A percentile compares a stretch with the other conserved stretches of the same genome.
phyloP scores from a whole-genome alignment of 2,797 vertebrate species.

The Triplophysa yarkandensis region DNA sequence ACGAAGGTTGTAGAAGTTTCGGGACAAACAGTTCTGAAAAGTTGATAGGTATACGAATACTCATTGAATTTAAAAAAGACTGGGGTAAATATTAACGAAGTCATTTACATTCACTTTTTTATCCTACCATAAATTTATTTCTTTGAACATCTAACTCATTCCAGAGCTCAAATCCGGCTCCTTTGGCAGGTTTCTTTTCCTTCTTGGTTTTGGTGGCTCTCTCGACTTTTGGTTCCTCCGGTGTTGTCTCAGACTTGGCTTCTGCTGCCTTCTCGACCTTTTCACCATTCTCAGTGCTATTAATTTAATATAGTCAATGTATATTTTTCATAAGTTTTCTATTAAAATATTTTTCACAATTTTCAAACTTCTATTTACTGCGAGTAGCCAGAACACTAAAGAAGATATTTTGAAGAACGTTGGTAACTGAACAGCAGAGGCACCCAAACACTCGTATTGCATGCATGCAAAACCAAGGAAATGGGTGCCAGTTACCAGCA shows the following conservation, averaged over 20 bases:
- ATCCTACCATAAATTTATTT: conserved; percentile 87
- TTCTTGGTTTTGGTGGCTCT: conserved; percentile 70
- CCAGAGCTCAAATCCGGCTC: conserved; percentile 85
- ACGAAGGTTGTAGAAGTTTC: conserved; percentile 93
- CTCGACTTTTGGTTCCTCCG: conserved; percentile 60
- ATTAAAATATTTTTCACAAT: too few species aligned
- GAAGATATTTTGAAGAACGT: too few species aligned
- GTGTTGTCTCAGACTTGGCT: conserved; percentile 54
- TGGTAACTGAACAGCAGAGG: too few species aligned
- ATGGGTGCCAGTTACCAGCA: too few species aligned
- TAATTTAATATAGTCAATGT: background rate
- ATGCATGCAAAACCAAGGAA: too few species aligned
- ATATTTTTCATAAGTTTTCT: too few species aligned
- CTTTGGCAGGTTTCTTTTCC: conserved; percentile 66
- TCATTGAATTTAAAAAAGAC: background rate
- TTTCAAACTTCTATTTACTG: too few species aligned
- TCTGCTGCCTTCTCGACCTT: conserved; percentile 76
- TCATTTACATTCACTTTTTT: background rate
- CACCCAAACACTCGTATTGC: too few species aligned
- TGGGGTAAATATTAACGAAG: background rate
- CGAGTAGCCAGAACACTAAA: too few species aligned
- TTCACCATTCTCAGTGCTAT: conserved; percentile 85
- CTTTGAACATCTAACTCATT: conserved; percentile 89
- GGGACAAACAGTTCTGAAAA: conserved; percentile 88
- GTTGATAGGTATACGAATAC: conserved; percentile 32